Evolutionary conservation across 2,113 vertebrate genomes (phyloP), one percentile per base, ranked within the genome.

Genomic region (Ceyx margarethae): DNA sequence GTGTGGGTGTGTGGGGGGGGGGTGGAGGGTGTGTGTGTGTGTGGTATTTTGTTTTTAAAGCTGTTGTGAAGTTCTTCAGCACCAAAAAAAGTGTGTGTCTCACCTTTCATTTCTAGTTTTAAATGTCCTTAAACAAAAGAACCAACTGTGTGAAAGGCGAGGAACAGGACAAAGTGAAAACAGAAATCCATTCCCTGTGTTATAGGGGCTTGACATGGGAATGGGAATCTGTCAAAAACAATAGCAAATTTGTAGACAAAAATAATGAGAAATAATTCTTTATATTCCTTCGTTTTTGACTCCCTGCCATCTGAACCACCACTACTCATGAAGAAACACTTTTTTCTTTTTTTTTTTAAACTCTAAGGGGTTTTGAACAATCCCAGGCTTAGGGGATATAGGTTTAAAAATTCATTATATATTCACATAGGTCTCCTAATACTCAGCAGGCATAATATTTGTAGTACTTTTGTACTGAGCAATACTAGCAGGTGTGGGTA

Each of bases 51-150:
- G 20, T 23, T 88, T 56, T 84, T 53, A 40, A 67, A 82, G 64
- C 58, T 62, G 28, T 65, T 64, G 53, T 51, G 88, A 58, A 71
- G 91, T 71, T 81, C 45, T 67, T 80, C 56, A 78, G 46, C 88
- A 76, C 42, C 68, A 48, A 37, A 67, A 71, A 78, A 61, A 46
- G 35, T 60, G n/a, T 64, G 22, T 56, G 19, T 81, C 66, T 80
- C 82, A 79, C 54, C 46, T 94, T 76, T 90, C 62, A 54, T 81
- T 85, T 85, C 66, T 33, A 43, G 42, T 79, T 84, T 76, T 81
- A 77, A 86, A 58, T 79, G 37, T 72, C 28, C 22, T 62, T 92
- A 56, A 87, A 68, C 42, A 78, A 91, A 95, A 76, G 53, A 90
- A 72, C 22, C 11, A 46, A 79, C 31, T n/a, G 25, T 69, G 67